Evolutionary conservation across 2,888 invertebrate species (phyloP).

Genomic region (Pinctada fucata): DNA sequence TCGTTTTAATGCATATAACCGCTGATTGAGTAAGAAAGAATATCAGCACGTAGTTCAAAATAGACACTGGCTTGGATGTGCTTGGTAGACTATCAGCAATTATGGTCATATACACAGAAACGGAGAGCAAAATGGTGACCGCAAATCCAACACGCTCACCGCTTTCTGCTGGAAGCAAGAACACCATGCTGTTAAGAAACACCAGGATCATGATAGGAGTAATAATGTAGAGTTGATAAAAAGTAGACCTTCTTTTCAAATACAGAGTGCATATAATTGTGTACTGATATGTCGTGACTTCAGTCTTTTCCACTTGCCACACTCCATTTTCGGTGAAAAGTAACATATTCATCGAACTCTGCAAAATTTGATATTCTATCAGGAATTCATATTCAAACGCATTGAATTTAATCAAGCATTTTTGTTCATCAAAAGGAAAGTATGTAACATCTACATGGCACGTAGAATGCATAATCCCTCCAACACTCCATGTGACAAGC

Average conservation of each 20-base stretch:
- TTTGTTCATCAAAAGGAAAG: not conserved
- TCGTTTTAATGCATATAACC: not conserved
- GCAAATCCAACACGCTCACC: conserved; percentile 1
- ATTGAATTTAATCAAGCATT: not conserved
- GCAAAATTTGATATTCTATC: not conserved
- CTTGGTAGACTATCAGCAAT: not conserved
- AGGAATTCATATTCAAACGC: not conserved
- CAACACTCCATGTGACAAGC: not conserved
- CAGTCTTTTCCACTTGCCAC: not conserved
- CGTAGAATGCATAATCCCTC: not conserved
- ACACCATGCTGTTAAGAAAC: not conserved
- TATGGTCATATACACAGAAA: not conserved
- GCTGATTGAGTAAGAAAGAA: not conserved
- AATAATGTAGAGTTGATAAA: not conserved
- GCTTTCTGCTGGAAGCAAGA: not conserved
- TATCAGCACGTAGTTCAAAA: not conserved
- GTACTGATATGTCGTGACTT: not conserved
- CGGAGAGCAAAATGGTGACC: not conserved
- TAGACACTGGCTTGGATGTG: not conserved
- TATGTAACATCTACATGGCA: not conserved
- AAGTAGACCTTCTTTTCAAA: not conserved
- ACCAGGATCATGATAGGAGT: not conserved
- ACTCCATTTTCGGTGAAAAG: not conserved
- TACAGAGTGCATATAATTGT: not conserved
- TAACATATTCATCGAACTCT: not conserved